Base-by-base conservation (phyloP, 2,888 invertebrate species). In the Anagyrus pseudococci region DNA sequence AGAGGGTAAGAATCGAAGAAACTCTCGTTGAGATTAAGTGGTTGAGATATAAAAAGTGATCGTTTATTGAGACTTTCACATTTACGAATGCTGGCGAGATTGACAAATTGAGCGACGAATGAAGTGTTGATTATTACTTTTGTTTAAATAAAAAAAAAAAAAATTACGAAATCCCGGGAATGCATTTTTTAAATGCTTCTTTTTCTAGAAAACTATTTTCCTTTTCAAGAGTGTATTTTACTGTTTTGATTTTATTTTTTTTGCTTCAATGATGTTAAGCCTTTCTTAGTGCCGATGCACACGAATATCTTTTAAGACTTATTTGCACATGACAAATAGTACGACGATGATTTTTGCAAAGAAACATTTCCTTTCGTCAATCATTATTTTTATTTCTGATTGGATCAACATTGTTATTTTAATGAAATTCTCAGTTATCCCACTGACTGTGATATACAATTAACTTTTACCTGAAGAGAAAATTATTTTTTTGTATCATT, bases 261-360 rank as follows among this genome's bases (percentile, higher is more conserved):
- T 59, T 22, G 15, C 19, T 46, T 23, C 23, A 55, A 54, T 46
- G 25, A 59, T 23, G 33, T 33, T 33, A 33, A 33, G 33, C 33
- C 44, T 56, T 64, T 23, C 17, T 44, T 44, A 37, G 15, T 40
- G 17, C 23, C 41, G 23, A 49, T 56, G 46, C 15, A 50, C 50
- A 15, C 4, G 20, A 55, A 59, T 37, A 58, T 53, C 41, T 59
- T 6, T 43, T 50, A 58, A 64, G 60, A 64, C 64, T 64, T 64
- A n/a, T 63, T 48, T 48, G 52, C 53, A 60, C 64, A 64, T 64
- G 64, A 64, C 64, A 64, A 63, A 25, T 58, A 58, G 46, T 55
- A 58, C 44, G 56, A 40, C 26, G 53, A 43, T 53, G 37, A 50
- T 26, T 7, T 64, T 64, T n/a, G 20, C 8, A 46, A 19, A 41